Percentiles rank a stretch among this genome's conserved stretches.
These are phyloP conservation scores for Drosophila ercepeae DNA, from an alignment of 1,140 invertebrate species.

Conservation along the genomic window DNA sequence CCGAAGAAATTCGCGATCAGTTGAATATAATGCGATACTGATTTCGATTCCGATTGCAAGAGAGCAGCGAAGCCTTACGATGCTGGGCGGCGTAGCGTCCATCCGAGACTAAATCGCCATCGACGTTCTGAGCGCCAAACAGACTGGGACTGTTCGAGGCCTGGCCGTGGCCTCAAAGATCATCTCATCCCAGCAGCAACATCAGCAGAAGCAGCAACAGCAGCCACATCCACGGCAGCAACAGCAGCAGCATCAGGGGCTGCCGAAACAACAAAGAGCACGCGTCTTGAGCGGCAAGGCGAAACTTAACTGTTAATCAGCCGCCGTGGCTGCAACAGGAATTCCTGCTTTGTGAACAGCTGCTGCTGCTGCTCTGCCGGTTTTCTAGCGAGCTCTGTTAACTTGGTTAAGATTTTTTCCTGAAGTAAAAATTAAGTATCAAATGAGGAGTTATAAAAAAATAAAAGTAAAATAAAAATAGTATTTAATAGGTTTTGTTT, in stretches of 20 bases:
- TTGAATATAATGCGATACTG: constrained; percentile 15
- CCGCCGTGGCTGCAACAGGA: constrained; percentile 18
- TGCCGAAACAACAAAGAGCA: constrained; percentile 65
- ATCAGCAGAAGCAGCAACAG: constrained; percentile 37
- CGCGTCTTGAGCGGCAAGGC: constrained; percentile 51
- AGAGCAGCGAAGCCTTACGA: constrained; percentile 59
- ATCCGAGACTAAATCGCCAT: constrained; percentile 74
- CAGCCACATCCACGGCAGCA: constrained; percentile 10
- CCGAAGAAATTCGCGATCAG: constrained; percentile 48
- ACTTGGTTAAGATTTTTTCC: constrained; percentile 18
- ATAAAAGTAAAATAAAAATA: no score
- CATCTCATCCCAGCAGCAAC: constrained; percentile 36
- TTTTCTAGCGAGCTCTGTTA: constrained; percentile 19
- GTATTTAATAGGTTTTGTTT: no score
- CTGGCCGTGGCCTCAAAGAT: constrained; percentile 77
- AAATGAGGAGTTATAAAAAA: not conserved
- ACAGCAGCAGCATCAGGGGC: constrained; percentile 29
- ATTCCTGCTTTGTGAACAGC: constrained; percentile 52
- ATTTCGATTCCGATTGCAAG: constrained; percentile 31
- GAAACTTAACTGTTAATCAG: constrained; percentile 56
- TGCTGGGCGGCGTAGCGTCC: constrained; percentile 76
- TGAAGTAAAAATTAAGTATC: not conserved
- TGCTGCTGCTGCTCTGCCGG: constrained; percentile 34
- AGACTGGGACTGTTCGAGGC: constrained; percentile 53
- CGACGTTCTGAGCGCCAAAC: constrained; percentile 73